Evolutionary conservation across 2,113 vertebrate species (phyloP).

Genomic region (Glaucomys volans): DNA sequence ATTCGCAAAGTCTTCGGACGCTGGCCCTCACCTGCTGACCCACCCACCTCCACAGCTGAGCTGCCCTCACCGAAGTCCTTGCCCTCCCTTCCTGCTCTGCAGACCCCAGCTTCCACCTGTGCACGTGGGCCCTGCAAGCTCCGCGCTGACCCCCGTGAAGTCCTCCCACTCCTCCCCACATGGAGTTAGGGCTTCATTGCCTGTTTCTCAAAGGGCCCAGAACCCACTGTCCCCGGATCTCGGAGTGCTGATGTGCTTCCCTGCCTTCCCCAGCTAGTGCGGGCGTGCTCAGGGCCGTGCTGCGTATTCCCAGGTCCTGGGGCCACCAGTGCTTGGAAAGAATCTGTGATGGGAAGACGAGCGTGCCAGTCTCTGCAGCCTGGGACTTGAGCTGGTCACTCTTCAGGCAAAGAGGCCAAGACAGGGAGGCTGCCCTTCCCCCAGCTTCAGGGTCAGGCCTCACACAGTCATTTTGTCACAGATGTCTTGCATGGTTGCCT

Average conservation of each 20-base stretch:
- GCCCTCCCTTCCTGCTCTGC: not conserved
- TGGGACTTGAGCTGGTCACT: too few species aligned
- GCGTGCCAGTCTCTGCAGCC: not conserved
- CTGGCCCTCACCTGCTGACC: not conserved
- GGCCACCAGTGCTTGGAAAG: not conserved
- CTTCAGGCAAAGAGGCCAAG: not conserved
- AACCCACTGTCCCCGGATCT: not conserved
- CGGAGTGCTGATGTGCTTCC: not conserved
- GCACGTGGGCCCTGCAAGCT: too few species aligned
- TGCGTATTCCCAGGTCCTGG: not conserved
- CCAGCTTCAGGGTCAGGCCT: not conserved
- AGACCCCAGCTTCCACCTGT: not conserved
- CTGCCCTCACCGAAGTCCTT: not conserved
- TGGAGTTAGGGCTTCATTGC: not conserved
- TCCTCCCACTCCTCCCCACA: not conserved
- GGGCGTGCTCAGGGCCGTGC: too few species aligned
- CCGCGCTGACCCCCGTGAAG: fast-evolving
- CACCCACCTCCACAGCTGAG: not conserved
- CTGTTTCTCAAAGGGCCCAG: not conserved
- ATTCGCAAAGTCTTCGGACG: not conserved
- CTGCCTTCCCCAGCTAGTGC: too few species aligned
- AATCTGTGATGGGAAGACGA: not conserved
- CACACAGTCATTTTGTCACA: fast-evolving
- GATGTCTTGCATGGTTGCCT: not conserved
- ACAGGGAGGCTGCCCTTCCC: not conserved